A percentile compares a stretch with the other conserved stretches of the same genome.
Evolutionary conservation across 1,140 invertebrate genomes (phyloP).

Genomic region (Psilanteris sp.): DNA sequence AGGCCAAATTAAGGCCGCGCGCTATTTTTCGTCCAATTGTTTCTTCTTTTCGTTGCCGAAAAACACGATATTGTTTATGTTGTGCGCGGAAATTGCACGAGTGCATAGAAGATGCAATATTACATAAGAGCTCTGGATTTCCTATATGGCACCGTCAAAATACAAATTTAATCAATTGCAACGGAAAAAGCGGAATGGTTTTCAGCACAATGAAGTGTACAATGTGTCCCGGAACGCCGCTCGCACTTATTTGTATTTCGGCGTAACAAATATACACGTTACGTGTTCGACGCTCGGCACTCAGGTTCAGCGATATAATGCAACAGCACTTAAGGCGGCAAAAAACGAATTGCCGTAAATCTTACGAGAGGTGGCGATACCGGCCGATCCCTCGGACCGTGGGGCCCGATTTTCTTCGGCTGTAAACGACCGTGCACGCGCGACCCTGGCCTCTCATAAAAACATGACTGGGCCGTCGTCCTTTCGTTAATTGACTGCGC

Average conservation of each 20-base stretch:
- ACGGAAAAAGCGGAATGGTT: not conserved
- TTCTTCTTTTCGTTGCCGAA: no score
- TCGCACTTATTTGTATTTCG: slow-evolving; percentile 58
- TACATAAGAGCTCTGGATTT: no score
- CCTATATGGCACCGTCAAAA: no score
- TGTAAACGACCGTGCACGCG: slow-evolving; percentile 73
- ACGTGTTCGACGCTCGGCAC: slow-evolving; percentile 31
- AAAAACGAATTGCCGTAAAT: slow-evolving; percentile 74
- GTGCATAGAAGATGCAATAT: no score
- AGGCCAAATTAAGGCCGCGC: no score
- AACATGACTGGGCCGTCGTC: slow-evolving; percentile 50
- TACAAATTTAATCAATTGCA: no score
- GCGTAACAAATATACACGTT: slow-evolving; percentile 71
- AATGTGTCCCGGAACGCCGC: not conserved
- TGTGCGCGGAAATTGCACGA: no score
- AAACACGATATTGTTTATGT: no score
- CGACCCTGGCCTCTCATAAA: slow-evolving; percentile 65
- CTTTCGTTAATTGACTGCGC: slow-evolving; percentile 68
- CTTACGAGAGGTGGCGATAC: slow-evolving; percentile 61
- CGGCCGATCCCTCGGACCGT: slow-evolving; percentile 72
- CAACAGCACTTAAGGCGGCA: slow-evolving; percentile 70
- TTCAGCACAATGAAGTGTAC: not conserved
- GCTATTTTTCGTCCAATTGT: no score
- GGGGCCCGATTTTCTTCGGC: slow-evolving; percentile 76
- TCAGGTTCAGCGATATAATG: slow-evolving; percentile 70